These are phyloP conservation scores for Rhyacichthys aspro DNA, from an alignment of 2,797 vertebrate species.

Conservation along the genomic window DNA sequence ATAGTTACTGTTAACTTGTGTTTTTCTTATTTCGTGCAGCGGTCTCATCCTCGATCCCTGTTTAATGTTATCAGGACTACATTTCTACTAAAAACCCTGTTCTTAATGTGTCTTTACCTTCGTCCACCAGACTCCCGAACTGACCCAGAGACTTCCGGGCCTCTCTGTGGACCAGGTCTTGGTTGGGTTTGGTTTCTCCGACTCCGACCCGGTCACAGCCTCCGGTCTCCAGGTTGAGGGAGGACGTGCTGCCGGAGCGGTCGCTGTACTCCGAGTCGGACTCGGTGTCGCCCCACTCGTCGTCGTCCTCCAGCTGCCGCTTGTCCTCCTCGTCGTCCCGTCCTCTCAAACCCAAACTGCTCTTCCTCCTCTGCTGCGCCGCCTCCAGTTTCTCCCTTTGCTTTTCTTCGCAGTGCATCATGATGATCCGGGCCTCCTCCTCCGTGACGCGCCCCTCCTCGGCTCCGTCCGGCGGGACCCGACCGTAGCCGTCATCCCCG, in stretches of 20 bases:
- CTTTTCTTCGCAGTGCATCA: conserved; percentile 42
- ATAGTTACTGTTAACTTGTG: no score
- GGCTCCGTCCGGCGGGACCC: conserved; percentile 90
- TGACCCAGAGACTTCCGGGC: conserved; percentile 11
- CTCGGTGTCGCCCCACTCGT: conserved; percentile 81
- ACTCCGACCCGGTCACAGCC: conserved; percentile 74
- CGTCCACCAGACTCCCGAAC: conserved; percentile 42
- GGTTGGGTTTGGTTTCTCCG: conserved; percentile 52
- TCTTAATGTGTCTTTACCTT: no score
- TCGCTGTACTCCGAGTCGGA: conserved; percentile 87
- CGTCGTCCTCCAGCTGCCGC: conserved; percentile 45
- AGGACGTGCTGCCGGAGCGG: conserved; percentile 84
- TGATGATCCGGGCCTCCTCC: conserved; percentile 53
- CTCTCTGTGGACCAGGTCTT: conserved; percentile 15
- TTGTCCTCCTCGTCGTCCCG: conserved; percentile 68
- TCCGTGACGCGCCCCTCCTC: conserved; percentile 83
- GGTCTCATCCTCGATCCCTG: no score
- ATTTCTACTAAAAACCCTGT: no score
- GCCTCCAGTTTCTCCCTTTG: conserved; percentile 58
- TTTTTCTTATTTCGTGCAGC: no score
- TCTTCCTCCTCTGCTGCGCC: conserved; percentile 41
- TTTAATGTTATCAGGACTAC: no score
- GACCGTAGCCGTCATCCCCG: conserved; percentile 80
- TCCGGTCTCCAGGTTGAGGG: conserved; percentile 82
- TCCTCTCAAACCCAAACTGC: conserved; percentile 40